Base-by-base conservation (phyloP, 2,888 invertebrate genomes). In the Ephialtes manifestator region DNA sequence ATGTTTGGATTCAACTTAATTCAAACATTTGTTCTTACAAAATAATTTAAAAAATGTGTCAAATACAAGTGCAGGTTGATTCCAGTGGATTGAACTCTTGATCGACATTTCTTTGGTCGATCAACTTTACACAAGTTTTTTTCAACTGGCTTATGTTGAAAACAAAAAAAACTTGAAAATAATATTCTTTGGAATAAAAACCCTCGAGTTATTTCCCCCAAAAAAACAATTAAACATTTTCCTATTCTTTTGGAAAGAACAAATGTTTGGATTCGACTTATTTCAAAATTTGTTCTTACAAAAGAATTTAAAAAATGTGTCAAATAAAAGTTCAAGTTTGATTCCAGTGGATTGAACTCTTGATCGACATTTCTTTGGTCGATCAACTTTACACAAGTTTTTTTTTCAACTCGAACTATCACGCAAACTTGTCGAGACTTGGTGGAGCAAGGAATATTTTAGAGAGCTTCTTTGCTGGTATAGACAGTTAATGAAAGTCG, bases 401-500 rank as follows among this genome's bases (percentile, higher is more conserved):
- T 31, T 28, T 24, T 31, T 28, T 24, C 39, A 65, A 65, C 39
- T 65, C 18, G 65, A 60, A 18, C 39, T 65, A 65, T 65, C 39
- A 39, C 4, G 20, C 20, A 39, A 43, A 65, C 35, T 43, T 65
- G 8, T 18, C 20, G 39, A 13, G 3, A 39, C 20, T 65, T 7
- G 3, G 18, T 24, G 15, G 58, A 58, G 48, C 39, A 18, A 58
- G 39, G 63, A 71, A 76, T 74, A 77, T 63, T 81, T 63, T 84
- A n/a, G 18, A 77, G 35, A 53, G 46, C 68, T 46, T 48, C 24
- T 55, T 24, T 39, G 20, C 39, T 4, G 20, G 46, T 58, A 18
- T 11, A 51, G 8, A 77, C 72, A 68, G 72, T 84, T 63, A 81
- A 78, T 51, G 72, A 81, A 78, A 68, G 65, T n/a, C 10, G 20